Conservation (phyloP, 2,113 vertebrate genomes). For the Dicentrarchus labrax region DNA sequence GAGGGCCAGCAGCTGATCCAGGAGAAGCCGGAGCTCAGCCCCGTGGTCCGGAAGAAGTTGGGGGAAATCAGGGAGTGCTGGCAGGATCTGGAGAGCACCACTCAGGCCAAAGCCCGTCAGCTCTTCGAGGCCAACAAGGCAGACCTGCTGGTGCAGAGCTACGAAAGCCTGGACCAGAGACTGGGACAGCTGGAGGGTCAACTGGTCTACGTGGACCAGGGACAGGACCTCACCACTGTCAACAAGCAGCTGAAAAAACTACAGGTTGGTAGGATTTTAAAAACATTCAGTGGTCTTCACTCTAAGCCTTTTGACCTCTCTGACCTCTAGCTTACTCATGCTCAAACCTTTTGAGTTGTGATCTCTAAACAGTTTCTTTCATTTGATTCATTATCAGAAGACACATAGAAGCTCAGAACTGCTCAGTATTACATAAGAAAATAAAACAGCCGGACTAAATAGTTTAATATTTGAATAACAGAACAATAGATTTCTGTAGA, state of each 20-base stretch:
- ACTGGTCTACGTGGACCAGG: constrained; percentile 86
- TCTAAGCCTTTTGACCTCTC: neutral
- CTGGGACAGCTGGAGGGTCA: constrained; percentile 90
- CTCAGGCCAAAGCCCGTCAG: constrained; percentile 90
- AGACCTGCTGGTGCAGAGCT: constrained; percentile 91
- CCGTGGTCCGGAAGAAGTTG: constrained; percentile 88
- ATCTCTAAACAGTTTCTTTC: neutral
- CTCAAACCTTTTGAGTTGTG: neutral
- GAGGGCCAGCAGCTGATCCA: constrained; percentile 92
- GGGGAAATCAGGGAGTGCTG: constrained; percentile 92
- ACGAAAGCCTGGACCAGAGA: constrained; percentile 88
- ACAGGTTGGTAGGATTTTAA: constrained; percentile 81
- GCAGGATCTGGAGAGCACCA: constrained; percentile 91
- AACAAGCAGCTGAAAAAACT: constrained; percentile 93
- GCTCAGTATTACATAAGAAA: neutral
- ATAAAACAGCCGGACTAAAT: neutral
- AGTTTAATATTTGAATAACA: neutral
- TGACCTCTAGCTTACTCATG: neutral
- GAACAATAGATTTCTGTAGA: neutral
- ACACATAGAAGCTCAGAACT: neutral
- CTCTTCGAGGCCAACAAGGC: constrained; percentile 92
- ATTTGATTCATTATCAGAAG: neutral
- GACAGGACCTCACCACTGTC: constrained; percentile 89
- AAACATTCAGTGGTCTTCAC: neutral
- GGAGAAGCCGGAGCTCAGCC: constrained; percentile 92